Conservation (phyloP, 2,113 vertebrate species). For the Peucedramus taeniatus region DNA sequence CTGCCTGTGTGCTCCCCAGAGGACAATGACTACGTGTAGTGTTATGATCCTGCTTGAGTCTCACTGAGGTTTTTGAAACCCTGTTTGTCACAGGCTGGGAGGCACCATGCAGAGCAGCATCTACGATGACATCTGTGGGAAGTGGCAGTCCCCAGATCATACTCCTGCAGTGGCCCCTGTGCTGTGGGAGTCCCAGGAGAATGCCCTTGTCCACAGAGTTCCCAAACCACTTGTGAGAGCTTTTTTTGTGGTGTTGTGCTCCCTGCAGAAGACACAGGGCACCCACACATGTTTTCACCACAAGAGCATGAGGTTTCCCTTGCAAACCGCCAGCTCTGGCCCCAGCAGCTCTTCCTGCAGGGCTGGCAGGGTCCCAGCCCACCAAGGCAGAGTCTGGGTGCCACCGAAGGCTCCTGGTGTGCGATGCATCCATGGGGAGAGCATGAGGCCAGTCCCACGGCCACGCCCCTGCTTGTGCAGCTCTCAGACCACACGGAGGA, state of each 20-base stretch:
- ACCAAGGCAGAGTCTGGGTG: background rate
- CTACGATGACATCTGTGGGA: accelerated
- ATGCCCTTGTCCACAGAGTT: background rate
- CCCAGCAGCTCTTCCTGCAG: background rate
- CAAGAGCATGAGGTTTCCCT: background rate
- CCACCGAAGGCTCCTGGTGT: accelerated
- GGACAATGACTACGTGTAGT: accelerated
- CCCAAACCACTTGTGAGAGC: background rate
- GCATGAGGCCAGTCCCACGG: accelerated
- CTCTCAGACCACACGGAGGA: background rate
- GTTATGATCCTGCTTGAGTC: background rate
- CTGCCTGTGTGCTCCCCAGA: accelerated
- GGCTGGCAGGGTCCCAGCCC: background rate
- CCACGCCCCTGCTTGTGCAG: background rate
- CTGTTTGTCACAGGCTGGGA: background rate
- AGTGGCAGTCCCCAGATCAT: background rate
- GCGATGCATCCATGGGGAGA: accelerated
- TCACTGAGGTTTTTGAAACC: background rate
- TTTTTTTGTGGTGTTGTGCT: background rate
- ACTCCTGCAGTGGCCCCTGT: background rate
- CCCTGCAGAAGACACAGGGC: background rate
- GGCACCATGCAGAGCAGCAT: background rate
- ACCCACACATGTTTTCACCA: accelerated
- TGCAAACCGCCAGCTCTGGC: background rate
- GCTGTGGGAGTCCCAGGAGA: background rate